These are phyloP conservation scores for Drosophila kanekoi DNA, from an alignment of 2,888 invertebrate genomes.

Conservation along the genomic window DNA sequence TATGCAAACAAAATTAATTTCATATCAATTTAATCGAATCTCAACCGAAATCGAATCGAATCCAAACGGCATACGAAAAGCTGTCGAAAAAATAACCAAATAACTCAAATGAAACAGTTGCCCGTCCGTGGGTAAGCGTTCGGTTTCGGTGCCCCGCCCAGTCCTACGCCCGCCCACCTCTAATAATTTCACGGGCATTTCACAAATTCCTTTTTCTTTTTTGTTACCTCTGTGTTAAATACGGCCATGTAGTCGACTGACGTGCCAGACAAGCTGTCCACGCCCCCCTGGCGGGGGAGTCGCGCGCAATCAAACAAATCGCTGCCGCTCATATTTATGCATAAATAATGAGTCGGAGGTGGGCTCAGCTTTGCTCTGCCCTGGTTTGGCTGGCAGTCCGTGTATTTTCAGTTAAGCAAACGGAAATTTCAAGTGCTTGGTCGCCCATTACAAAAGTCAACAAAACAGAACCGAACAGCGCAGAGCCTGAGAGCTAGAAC, in stretches of 20 bases:
- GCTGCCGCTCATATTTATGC: conserved; percentile 78
- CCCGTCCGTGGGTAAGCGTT: conserved; percentile 20
- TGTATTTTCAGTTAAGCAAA: conserved; percentile 54
- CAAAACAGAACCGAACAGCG: conserved; percentile 21
- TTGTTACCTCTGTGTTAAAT: conserved; percentile 51
- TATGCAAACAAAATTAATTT: conserved; percentile 66
- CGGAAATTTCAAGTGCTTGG: conserved; percentile 60
- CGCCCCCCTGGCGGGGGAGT: background rate
- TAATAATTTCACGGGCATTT: conserved; percentile 50
- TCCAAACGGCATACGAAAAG: conserved; percentile 15
- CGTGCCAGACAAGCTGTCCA: conserved; percentile 54
- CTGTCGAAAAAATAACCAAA: conserved; percentile 41
- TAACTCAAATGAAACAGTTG: conserved; percentile 47
- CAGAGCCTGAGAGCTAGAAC: background rate
- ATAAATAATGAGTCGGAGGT: conserved; percentile 71
- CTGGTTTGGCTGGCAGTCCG: conserved; percentile 24
- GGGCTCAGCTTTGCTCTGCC: conserved; percentile 23
- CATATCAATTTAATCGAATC: conserved; percentile 62
- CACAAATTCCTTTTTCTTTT: conserved; percentile 52
- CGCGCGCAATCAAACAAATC: conserved; percentile 72
- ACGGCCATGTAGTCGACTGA: conserved; percentile 48
- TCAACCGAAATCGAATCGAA: conserved; percentile 19
- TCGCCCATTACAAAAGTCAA: conserved; percentile 75
- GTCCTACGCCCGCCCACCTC: background rate
- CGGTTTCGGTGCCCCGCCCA: conserved; percentile 4